Percentiles rank a stretch among this genome's conserved stretches.
These are phyloP conservation scores for Callyntrura sp. DNA, from an alignment of 2,888 invertebrate genomes.

Conservation along the genomic window DNA sequence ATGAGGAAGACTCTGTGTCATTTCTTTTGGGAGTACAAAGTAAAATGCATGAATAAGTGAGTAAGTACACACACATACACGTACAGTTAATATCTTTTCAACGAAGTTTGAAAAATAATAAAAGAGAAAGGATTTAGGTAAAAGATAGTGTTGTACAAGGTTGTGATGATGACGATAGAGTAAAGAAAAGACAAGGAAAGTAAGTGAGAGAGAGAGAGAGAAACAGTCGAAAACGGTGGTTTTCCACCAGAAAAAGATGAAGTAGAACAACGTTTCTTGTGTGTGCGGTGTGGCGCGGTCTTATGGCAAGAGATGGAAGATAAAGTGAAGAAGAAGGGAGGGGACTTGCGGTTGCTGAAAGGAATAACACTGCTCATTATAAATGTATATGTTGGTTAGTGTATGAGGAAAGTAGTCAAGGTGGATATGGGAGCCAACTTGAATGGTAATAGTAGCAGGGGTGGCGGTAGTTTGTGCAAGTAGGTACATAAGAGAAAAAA, in stretches of 20 bases:
- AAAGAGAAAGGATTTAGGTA: slow-evolving; percentile 45
- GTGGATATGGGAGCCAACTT: neutral
- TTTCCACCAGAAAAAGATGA: slow-evolving; percentile 48
- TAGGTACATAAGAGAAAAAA: too few species aligned
- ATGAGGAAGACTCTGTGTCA: slow-evolving; percentile 37
- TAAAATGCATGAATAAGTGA: slow-evolving; percentile 73
- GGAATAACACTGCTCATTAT: slow-evolving; percentile 66
- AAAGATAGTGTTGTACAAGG: slow-evolving; percentile 63
- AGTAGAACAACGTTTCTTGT: slow-evolving; percentile 17
- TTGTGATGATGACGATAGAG: slow-evolving; percentile 55
- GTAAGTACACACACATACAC: neutral
- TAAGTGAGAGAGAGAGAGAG: neutral
- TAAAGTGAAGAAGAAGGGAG: slow-evolving; percentile 67
- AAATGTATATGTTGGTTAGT: slow-evolving; percentile 48
- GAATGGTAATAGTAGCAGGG: neutral
- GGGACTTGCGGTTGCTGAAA: slow-evolving; percentile 58
- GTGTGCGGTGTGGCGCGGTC: slow-evolving; percentile 8
- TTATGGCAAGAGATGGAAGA: slow-evolving; percentile 26
- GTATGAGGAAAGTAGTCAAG: neutral
- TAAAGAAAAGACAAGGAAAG: too few species aligned
- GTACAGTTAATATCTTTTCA: slow-evolving; percentile 56
- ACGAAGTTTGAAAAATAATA: slow-evolving; percentile 60
- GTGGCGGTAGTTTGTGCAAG: neutral
- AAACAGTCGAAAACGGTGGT: slow-evolving; percentile 31
- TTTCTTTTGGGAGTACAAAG: slow-evolving; percentile 68